phyloP scores from a whole-genome alignment of 2,113 vertebrate genomes.

The Okapia johnstoni region DNA sequence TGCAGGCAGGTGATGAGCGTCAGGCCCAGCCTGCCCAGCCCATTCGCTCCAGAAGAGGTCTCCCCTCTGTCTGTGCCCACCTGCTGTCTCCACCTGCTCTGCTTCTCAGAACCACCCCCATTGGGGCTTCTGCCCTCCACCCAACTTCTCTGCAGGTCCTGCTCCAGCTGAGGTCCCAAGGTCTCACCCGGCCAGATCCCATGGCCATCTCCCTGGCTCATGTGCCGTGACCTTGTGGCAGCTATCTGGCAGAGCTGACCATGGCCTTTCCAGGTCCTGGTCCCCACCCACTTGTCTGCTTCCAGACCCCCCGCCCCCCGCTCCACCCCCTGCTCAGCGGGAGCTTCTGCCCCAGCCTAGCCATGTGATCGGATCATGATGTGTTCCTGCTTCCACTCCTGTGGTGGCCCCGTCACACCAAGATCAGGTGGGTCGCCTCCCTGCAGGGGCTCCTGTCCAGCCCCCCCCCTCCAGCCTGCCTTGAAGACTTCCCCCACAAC shows the following conservation, averaged over 20 bases:
- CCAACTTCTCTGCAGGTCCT: not conserved
- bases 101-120: not conserved
- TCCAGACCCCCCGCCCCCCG: rapidly evolving
- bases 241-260: not conserved
- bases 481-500: not conserved
- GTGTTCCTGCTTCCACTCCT: not conserved
- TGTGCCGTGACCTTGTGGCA: not conserved
- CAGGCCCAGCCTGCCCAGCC: rapidly evolving
- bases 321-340: not conserved
- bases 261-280: not conserved
- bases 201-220: not conserved
- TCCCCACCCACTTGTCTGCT: not conserved
- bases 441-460: not conserved
- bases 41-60: not conserved
- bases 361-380: not conserved
- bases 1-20: constrained; percentile 30
- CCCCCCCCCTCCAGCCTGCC: not conserved
- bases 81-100: not conserved
- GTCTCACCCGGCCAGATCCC: not conserved
- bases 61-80: not conserved
- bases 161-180: not conserved
- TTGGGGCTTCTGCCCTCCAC: not conserved
- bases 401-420: not conserved
- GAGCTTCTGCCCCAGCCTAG: not conserved
- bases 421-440: not conserved